Evolutionary conservation across 2,113 vertebrate genomes (phyloP).

Genomic region (Lipophrys pholis): DNA sequence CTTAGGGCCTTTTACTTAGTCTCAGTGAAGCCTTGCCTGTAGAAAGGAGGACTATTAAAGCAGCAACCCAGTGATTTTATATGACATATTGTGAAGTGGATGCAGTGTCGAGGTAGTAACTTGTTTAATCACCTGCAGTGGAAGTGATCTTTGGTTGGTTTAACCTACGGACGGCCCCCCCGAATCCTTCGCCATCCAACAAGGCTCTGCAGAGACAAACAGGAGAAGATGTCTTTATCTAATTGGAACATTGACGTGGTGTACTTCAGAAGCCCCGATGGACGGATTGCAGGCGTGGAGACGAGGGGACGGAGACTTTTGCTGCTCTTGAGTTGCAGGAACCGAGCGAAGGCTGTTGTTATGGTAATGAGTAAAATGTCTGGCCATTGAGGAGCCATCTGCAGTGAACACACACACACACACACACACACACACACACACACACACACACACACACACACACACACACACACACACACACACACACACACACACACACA

Average conservation of each 20-base stretch:
- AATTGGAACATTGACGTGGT: not conserved
- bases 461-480: constrained; percentile 29
- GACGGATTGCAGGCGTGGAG: constrained; percentile 14
- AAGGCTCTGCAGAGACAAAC: constrained; percentile 74
- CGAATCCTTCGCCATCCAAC: constrained; percentile 74
- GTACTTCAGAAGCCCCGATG: not conserved
- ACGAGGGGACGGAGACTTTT: constrained; percentile 39
- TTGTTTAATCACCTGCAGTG: constrained; percentile 60
- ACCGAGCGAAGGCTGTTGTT: constrained; percentile 72
- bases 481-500: constrained; percentile 22
- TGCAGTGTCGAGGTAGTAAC: not conserved
- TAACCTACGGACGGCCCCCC: constrained; percentile 32
- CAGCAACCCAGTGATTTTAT: not conserved
- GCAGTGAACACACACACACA: constrained; percentile 54
- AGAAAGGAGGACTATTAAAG: not conserved
- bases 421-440: constrained; percentile 22
- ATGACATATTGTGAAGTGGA: not conserved
- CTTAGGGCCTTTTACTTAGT: constrained; percentile 40
- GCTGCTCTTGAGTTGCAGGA: constrained; percentile 53
- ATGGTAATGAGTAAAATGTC: constrained; percentile 77
- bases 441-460: constrained; percentile 26
- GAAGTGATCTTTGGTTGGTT: constrained; percentile 53
- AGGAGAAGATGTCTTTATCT: constrained; percentile 3
- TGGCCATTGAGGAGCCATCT: constrained; percentile 78
- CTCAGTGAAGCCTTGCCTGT: not conserved